A percentile compares a stretch with the other conserved stretches of the same genome.
Evolutionary conservation across 2,888 invertebrate species (phyloP).

Genomic region (Entomobrya multifasciata): DNA sequence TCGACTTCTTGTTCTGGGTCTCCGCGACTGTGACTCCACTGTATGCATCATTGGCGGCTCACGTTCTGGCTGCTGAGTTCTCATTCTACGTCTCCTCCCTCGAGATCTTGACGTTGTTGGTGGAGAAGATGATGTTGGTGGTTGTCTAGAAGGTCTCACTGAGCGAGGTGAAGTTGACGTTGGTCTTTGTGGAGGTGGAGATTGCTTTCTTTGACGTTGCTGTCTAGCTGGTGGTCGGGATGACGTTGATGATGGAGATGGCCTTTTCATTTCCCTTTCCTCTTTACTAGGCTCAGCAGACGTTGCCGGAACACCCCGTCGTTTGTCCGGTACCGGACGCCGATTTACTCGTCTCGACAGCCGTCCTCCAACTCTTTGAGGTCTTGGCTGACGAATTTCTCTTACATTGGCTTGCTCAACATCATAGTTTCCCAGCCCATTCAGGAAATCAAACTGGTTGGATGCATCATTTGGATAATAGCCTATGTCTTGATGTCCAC

Average conservation of each 20-base stretch:
- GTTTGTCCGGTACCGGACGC: constrained; percentile 55
- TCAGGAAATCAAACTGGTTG: constrained; percentile 53
- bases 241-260: constrained; percentile 1
- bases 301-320: constrained; percentile 33
- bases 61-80: constrained; percentile 38
- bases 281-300: constrained; percentile 32
- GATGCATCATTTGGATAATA: constrained; percentile 29
- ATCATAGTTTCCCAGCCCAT: constrained; percentile 55
- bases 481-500: constrained; percentile 7
- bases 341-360: constrained; percentile 22
- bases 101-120: constrained; percentile 39
- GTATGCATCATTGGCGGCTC: constrained; percentile 43
- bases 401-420: constrained; percentile 63
- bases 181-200: background rate
- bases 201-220: background rate
- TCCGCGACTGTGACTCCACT: constrained; percentile 50
- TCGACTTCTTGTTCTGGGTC: constrained; percentile 44
- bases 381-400: constrained; percentile 57
- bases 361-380: constrained; percentile 1
- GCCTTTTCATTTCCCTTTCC: background rate
- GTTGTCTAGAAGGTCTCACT: background rate
- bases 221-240: constrained; percentile 16
- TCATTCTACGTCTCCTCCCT: constrained; percentile 46
- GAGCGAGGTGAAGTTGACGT: background rate
- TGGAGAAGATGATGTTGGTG: background rate